Conservation (phyloP, 2,797 vertebrate species). For the Brotula barbata region DNA sequence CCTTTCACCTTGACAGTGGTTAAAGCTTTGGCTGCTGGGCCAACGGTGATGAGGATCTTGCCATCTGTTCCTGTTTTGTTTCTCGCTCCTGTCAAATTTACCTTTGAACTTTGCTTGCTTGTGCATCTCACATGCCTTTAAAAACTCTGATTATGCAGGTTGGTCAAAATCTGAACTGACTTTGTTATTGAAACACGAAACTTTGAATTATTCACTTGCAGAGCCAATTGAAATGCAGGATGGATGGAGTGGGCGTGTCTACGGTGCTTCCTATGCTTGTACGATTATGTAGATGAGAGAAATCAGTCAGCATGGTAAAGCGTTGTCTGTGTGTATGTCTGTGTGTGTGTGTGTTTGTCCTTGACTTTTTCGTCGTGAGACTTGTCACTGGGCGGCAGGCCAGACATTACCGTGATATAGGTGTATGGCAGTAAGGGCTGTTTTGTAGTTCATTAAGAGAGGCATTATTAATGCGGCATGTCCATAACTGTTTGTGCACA, state of each 20-base stretch:
- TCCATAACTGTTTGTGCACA: constrained; percentile 22
- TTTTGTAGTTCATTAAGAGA: constrained; percentile 75
- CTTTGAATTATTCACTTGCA: constrained; percentile 2
- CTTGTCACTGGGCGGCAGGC: constrained; percentile 67
- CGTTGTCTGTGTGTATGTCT: constrained; percentile 7
- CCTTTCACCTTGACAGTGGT: constrained; percentile 56
- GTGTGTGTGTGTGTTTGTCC: constrained; percentile 31
- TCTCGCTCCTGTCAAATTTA: constrained; percentile 28
- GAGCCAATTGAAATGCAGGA: constrained; percentile 25
- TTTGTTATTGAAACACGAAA: not conserved
- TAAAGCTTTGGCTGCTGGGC: constrained; percentile 40
- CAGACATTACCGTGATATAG: constrained; percentile 63
- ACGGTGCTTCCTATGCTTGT: constrained; percentile 22
- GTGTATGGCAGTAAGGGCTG: constrained; percentile 63
- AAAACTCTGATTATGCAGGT: constrained; percentile 26
- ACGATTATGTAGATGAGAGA: constrained; percentile 54
- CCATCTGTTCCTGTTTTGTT: constrained; percentile 35
- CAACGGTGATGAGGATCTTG: constrained; percentile 23
- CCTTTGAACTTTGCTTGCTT: constrained; percentile 9
- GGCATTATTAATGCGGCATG: constrained; percentile 62
- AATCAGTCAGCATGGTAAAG: constrained; percentile 46
- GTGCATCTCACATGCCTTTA: constrained; percentile 28
- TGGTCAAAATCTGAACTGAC: constrained; percentile 16
- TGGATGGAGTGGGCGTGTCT: constrained; percentile 40
- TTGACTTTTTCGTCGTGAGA: constrained; percentile 57